Percentiles rank a stretch among this genome's conserved stretches.
Evolutionary conservation across 1,140 invertebrate genomes (phyloP).

Genomic region (Ridgeia piscesae): DNA sequence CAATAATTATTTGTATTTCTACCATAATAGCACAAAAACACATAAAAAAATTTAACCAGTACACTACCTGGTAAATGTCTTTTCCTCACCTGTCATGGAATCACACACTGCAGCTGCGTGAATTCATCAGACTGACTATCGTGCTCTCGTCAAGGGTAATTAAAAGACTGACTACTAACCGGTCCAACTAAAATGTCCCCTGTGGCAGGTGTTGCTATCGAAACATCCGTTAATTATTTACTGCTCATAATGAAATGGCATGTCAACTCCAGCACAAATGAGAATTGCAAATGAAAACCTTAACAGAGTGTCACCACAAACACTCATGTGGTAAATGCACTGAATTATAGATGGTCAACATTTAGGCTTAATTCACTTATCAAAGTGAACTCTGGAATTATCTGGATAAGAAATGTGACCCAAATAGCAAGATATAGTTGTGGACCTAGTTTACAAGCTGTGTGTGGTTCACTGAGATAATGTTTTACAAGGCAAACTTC

Average conservation of each 20-base stretch:
- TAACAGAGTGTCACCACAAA: background rate
- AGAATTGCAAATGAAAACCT: background rate
- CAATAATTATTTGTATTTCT: too few species aligned
- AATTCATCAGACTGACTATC: background rate
- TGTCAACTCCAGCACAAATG: background rate
- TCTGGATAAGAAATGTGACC: background rate
- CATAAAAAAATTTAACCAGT: too few species aligned
- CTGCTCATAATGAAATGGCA: background rate
- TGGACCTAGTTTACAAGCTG: background rate
- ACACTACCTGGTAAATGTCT: background rate
- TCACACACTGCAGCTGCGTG: background rate
- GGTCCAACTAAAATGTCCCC: background rate
- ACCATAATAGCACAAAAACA: background rate
- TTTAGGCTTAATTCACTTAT: background rate
- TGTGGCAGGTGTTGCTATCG: background rate
- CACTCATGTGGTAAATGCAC: background rate
- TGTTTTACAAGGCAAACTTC: background rate
- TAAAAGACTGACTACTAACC: background rate
- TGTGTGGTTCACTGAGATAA: background rate
- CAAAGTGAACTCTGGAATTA: background rate
- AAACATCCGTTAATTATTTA: background rate
- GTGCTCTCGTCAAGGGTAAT: background rate
- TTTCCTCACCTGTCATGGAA: background rate
- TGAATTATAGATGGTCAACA: background rate
- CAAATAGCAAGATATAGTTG: background rate